Conservation (phyloP, 2,888 invertebrate species). For the Hyalella azteca region DNA sequence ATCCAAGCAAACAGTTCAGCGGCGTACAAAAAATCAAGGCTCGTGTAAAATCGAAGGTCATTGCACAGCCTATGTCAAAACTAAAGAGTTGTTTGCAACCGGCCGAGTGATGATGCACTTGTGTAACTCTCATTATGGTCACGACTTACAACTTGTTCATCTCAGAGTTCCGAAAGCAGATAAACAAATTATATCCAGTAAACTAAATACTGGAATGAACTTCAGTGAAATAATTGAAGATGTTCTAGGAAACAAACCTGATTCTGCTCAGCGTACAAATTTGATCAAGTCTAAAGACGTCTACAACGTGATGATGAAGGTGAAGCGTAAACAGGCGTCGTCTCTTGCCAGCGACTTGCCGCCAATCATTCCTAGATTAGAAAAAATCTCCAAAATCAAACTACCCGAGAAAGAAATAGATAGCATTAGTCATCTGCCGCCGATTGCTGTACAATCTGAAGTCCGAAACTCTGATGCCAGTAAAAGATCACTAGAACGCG, state of each 20-base stretch:
- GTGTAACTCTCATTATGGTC: conserved; percentile 17
- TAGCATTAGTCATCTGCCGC: too few relatives aligned
- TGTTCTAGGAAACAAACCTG: not conserved
- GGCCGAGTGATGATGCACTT: conserved; percentile 20
- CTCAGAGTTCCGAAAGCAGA: conserved; percentile 17
- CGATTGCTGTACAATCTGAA: too few relatives aligned
- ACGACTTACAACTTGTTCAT: not conserved
- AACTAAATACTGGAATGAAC: not conserved
- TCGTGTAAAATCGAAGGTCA: conserved; percentile 23
- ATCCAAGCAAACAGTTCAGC: not conserved
- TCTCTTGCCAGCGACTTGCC: too few relatives aligned
- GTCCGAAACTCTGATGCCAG: not conserved
- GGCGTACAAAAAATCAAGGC: conserved; percentile 20
- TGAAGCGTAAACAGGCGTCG: not conserved
- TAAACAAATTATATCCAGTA: not conserved
- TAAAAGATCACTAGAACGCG: not conserved
- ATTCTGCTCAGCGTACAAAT: conserved; percentile 11
- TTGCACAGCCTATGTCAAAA: conserved; percentile 6
- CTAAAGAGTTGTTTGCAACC: not conserved
- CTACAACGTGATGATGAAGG: not conserved
- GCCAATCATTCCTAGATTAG: not conserved
- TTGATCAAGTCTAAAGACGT: conserved; percentile 17
- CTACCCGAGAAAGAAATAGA: too few relatives aligned
- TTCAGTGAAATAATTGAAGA: not conserved
- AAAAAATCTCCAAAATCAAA: not conserved